Evolutionary conservation across 2,113 vertebrate species (phyloP).

Genomic region (Myiopsitta monachus): DNA sequence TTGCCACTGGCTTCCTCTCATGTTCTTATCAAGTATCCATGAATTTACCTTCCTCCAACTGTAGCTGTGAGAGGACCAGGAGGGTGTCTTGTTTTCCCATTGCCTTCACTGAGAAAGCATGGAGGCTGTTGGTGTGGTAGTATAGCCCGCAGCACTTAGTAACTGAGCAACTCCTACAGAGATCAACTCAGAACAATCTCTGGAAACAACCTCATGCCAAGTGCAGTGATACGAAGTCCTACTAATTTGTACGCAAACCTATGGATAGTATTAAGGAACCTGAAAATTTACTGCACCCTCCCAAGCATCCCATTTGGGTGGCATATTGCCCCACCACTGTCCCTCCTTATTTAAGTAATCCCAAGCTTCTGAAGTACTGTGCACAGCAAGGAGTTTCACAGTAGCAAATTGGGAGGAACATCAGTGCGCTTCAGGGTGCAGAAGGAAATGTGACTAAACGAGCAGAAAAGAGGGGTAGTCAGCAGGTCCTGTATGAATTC

Average conservation of each 20-base stretch:
- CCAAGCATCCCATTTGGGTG: background rate
- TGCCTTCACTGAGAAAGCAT: background rate
- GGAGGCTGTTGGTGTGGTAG: background rate
- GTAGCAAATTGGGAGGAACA: background rate
- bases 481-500: background rate
- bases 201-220: background rate
- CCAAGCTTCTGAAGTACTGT: background rate
- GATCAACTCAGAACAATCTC: background rate
- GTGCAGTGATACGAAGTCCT: background rate
- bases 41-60: background rate
- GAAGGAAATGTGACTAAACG: background rate
- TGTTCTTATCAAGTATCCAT: background rate
- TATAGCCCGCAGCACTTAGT: background rate
- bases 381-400: background rate
- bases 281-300: background rate
- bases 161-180: background rate
- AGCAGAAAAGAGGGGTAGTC: background rate
- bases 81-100: background rate
- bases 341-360: background rate
- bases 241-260: background rate
- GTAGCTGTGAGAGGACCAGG: background rate
- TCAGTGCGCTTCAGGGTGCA: background rate
- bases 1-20: background rate
- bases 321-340: background rate
- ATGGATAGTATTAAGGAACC: background rate